Conservation (phyloP, 35 echinoderm and acorn worm species). For the Heliocidaris erythrogramma region DNA sequence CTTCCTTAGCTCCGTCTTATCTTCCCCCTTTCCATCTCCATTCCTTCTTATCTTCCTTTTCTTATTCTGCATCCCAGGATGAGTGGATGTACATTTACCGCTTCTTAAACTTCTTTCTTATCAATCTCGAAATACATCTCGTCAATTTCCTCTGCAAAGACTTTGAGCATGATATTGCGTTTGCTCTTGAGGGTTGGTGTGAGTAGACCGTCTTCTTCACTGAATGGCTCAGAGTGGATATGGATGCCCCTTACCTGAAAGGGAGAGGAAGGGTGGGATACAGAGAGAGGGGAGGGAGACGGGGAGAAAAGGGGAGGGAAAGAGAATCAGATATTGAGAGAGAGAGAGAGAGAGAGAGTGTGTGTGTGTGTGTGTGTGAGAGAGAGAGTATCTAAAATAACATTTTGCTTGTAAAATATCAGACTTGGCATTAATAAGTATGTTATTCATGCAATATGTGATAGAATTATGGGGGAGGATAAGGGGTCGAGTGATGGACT, state of each 20-base stretch:
- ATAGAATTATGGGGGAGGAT: too few relatives aligned
- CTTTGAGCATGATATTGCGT: slow-evolving; percentile 44
- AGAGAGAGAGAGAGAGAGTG: neutral
- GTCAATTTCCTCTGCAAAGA: slow-evolving; percentile 49
- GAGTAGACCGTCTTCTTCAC: slow-evolving; percentile 58
- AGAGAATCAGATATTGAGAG: too few relatives aligned
- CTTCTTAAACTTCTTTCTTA: neutral
- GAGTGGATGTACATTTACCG: too few relatives aligned
- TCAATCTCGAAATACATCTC: slow-evolving; percentile 48
- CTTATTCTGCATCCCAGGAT: too few relatives aligned
- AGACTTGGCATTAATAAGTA: too few relatives aligned
- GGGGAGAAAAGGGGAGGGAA: neutral
- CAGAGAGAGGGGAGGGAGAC: neutral
- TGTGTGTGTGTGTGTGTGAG: too few relatives aligned
- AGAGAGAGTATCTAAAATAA: too few relatives aligned
- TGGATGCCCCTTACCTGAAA: slow-evolving; percentile 70
- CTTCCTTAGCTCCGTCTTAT: neutral
- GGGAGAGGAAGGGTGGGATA: neutral
- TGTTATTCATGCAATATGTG: too few relatives aligned
- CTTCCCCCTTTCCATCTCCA: neutral
- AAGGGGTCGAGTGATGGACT: too few relatives aligned
- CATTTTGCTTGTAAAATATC: too few relatives aligned
- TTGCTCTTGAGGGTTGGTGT: slow-evolving; percentile 73
- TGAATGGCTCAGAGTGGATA: slow-evolving; percentile 53
- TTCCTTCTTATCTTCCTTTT: neutral